Evolutionary conservation across 2,113 vertebrate species (phyloP), one percentile per base, ranked within the genome.

Genomic region (Maccullochella peelii): DNA sequence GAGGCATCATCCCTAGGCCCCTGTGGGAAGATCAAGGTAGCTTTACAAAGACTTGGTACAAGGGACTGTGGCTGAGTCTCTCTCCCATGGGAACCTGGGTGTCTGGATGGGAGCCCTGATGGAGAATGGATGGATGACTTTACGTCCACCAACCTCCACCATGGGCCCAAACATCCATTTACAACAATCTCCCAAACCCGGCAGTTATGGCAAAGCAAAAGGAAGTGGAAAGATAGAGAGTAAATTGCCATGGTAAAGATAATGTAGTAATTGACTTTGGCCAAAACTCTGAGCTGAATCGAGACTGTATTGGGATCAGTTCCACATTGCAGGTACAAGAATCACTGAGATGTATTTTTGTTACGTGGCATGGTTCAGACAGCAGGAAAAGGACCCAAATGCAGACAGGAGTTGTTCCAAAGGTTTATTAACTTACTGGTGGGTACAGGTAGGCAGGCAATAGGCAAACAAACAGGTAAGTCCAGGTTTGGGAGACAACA

Each of bases 11-110:
- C 68, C 72, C 47, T 23, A 15, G 73, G 63, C 83, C 82, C 92
- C 85, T 71, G 71, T 74, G 88, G 93, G 85, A 86, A 88, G 91
- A 93, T 93, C 88, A 93, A 90, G 87, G 90, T 86, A 89, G 83
- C 88, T 87, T 91, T 87, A 84, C 86, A 78, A 36, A 81, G 89
- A 78, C 89, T 71, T 40, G 72, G 76, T 84, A 73, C 87, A 90
- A 89, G 85, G 90, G 88, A 70, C 86, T 55, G 67, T 27, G 76
- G 79, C 87, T 90, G 79, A 88, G 70, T 30, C 86, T 47, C 1
- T 54, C 59, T 86, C 87, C 69, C 85, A 21, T 75, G 80, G 75
- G 88, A 94, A 66, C 59, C 47, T 36, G 30, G 30, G 40, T 69
- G 82, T 85, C 85, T 83, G 65, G 58, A 84, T 85, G 71, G 88